Conservation (phyloP, 2,888 invertebrate genomes). For the Heliconius ethilla region DNA sequence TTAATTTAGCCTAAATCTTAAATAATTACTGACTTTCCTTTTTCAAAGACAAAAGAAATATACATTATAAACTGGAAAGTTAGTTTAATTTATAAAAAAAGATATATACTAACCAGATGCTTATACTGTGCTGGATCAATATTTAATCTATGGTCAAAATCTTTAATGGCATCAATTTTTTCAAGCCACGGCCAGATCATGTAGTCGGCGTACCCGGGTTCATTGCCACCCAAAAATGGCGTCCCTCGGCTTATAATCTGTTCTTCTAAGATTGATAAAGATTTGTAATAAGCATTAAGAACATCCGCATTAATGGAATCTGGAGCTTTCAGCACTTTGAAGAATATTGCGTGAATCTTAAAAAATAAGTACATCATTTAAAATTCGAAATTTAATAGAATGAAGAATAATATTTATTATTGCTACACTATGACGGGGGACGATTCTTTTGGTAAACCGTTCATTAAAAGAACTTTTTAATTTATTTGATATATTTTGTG, state of each 20-base stretch:
- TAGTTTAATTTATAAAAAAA: too few species aligned
- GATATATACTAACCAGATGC: slow-evolving; percentile 58
- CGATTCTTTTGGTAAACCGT: too few species aligned
- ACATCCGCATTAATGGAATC: slow-evolving; percentile 58
- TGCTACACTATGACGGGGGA: too few species aligned
- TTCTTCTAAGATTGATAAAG: slow-evolving; percentile 83
- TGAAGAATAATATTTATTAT: too few species aligned
- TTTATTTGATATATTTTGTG: too few species aligned
- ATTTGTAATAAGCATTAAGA: slow-evolving; percentile 57
- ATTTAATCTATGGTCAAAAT: slow-evolving; percentile 72
- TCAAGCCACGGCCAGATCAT: slow-evolving; percentile 96
- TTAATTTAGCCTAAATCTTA: not conserved
- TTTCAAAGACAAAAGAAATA: too few species aligned
- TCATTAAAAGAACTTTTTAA: too few species aligned
- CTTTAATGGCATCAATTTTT: slow-evolving; percentile 75
- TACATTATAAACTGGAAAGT: not conserved
- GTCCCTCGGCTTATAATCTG: slow-evolving; percentile 83
- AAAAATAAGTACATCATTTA: slow-evolving; percentile 36
- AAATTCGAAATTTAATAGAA: not conserved
- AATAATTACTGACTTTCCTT: not conserved
- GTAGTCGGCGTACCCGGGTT: slow-evolving; percentile 89
- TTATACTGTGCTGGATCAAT: slow-evolving; percentile 81
- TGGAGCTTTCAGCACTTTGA: slow-evolving; percentile 55
- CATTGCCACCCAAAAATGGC: slow-evolving; percentile 83
- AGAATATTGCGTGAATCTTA: slow-evolving; percentile 58